Conservation (phyloP, 2,797 vertebrate species). For the Masticophis lateralis region DNA sequence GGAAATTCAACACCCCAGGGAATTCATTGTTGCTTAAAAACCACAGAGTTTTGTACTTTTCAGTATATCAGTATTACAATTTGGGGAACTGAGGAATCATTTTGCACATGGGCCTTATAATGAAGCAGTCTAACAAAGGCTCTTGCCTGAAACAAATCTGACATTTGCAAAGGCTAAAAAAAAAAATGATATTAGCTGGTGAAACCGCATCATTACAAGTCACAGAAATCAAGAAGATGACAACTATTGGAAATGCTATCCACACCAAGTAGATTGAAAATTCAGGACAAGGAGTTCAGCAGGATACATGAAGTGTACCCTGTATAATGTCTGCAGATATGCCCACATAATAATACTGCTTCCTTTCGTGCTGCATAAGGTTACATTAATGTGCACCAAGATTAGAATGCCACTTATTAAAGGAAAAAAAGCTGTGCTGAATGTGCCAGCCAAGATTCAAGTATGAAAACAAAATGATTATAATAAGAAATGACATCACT, state of each 20-base stretch:
- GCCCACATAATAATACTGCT: not conserved
- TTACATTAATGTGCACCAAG: not conserved
- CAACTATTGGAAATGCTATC: not conserved
- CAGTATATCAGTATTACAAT: not conserved
- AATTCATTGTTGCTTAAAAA: not conserved
- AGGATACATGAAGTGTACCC: not conserved
- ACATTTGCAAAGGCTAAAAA: not conserved
- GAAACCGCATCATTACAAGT: not conserved
- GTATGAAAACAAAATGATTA: not conserved
- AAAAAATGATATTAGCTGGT: not conserved
- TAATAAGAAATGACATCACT: not conserved
- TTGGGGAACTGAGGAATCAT: not conserved
- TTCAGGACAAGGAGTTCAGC: not conserved
- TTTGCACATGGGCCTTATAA: not conserved
- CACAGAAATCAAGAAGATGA: not conserved
- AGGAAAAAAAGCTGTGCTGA: not conserved
- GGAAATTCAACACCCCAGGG: not conserved
- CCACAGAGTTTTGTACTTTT: not conserved
- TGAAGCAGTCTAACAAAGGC: not conserved
- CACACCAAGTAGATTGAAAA: not conserved
- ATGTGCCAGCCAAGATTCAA: not conserved
- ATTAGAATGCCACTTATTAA: not conserved
- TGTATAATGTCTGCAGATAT: not conserved
- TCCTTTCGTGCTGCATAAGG: not conserved
- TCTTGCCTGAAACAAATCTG: not conserved